Base-by-base conservation (phyloP, 2,888 invertebrate species). In the Papilio gigon region DNA sequence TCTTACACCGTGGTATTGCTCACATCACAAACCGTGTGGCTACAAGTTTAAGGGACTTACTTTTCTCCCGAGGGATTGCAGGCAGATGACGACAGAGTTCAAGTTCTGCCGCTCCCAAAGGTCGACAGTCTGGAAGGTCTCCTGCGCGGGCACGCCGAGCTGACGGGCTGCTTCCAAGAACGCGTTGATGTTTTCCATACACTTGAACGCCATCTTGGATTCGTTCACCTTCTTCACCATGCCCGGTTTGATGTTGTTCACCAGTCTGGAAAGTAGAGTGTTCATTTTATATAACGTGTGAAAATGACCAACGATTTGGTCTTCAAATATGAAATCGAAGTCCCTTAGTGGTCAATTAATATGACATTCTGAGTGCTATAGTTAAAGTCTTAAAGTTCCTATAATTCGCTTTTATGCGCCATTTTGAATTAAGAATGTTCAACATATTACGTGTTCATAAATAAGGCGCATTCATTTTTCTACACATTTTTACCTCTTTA, bases 171-270 rank as follows among this genome's bases (percentile, higher is more conserved):
- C 95, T 75, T 96, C 96, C 70, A 98, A 91, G 91, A 99, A 98
- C 30, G 96, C 96, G 88, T 98, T 98, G 78, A 99, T 99, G 87
- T 99, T 99, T 91, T 99, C 99, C 99, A 99, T 99, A 90, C 98
- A 98, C 84, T 98, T 98, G 91, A 99, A 99, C 70, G 97, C 98
- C 95, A 98, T 96, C 82, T 95, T 95, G 70, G 96, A 96, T 77
- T 94, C 95, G 88, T 99, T 98, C 77, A 99, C 95, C 92, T 98
- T 98, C 93, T 98, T 98, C 68, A 99, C 95, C 65, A 95, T 94
- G 56, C 96, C 97, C 0, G 97, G 95, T 84, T 97, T 95, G 78
- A 99, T 94, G 75, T 93, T 93, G 90, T 99, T 99, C 30, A 95
- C 96, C 79, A 98, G 89, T 84, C 97, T 97, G 89, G 22, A 93